Base-by-base conservation (phyloP, 2,797 vertebrate species). In the Betta splendens region DNA sequence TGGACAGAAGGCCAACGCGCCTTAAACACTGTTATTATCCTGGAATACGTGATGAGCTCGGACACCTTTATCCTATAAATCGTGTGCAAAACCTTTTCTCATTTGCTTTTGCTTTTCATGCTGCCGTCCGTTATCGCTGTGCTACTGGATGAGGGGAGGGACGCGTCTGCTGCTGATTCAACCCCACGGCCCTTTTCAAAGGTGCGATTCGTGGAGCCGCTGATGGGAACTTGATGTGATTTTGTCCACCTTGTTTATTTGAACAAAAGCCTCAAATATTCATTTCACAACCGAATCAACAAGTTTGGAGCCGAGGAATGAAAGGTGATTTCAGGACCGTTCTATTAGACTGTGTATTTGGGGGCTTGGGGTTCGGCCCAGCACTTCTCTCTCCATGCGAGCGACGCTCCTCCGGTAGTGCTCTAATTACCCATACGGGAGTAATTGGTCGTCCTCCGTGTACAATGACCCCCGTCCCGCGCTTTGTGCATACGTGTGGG, bases 381-480 rank as follows among this genome's bases (percentile, higher is more conserved):
- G 50, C 71, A 46, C 45, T 57, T 64, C 52, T 23, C 52, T 48
- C 36, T 57, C 50, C 35, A 54, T 6, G 44, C 46, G 29, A 32
- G 23, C 52, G 59, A 43, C 22, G 57, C 80, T 68, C 26, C 40
- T 56, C 57, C 47, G 33, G 48, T 63, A 69, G 33, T 72, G 51
- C 59, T 77, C 69, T 69, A 80, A 87, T 89, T 87, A 87, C 81
- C 85, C 81, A 83, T 70, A 83, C 81, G 81, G 61, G 69, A 76
- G 80, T 86, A 89, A 92, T 85, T 90, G 85, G 84, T 59, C 78
- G 73, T 67, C 62, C 69, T 84, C 65, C 72, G 37, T 55, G 69
- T 75, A 72, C 77, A 72, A 67, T 88, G 80, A 89, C 86, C 88
- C 65, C 75, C 53, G 58, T 59, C 65, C 75, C 53, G 58, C 59